Percentiles rank a stretch among this genome's conserved stretches.
Evolutionary conservation across 1,140 invertebrate species (phyloP).

Genomic region (Adoxophyes honmai): DNA sequence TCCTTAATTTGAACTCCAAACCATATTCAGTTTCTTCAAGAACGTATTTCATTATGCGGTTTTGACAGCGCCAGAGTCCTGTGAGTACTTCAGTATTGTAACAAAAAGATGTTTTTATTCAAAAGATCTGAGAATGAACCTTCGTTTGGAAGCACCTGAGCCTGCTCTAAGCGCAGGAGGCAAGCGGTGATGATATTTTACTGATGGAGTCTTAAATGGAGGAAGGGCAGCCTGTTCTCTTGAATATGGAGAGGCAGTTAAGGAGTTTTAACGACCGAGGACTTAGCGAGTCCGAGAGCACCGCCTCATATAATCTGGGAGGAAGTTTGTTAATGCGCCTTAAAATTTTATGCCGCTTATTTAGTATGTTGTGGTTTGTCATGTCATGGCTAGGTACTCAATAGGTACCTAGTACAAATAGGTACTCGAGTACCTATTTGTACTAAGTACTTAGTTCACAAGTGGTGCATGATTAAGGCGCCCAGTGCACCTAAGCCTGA

Average conservation of each 20-base stretch:
- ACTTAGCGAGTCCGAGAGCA: conserved; percentile 33
- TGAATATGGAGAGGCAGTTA: conserved; percentile 40
- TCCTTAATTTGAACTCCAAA: not conserved
- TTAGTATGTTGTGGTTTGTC: not conserved
- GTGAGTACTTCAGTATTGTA: too few species aligned
- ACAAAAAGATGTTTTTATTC: not conserved
- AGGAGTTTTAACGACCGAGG: conserved; percentile 42
- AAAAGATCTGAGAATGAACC: not conserved
- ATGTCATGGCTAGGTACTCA: too few species aligned
- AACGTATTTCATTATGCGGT: too few species aligned
- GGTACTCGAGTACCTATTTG: too few species aligned
- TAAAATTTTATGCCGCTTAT: conserved; percentile 18
- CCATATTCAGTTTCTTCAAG: not conserved
- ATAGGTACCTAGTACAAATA: too few species aligned
- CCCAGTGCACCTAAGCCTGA: too few species aligned
- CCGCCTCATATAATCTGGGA: conserved; percentile 29
- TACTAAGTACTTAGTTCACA: too few species aligned
- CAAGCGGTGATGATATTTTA: conserved; percentile 20
- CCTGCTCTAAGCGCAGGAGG: not conserved
- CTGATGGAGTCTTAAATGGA: conserved; percentile 29
- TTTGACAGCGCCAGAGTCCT: too few species aligned
- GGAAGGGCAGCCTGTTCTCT: conserved; percentile 22
- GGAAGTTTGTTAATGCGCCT: conserved; percentile 26
- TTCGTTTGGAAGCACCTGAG: conserved; percentile 5
- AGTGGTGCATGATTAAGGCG: too few species aligned